Percentiles rank a stretch among this genome's conserved stretches.
These are phyloP conservation scores for Rhyacophila evoluta DNA, from an alignment of 2,888 invertebrate genomes.

Conservation along the genomic window DNA sequence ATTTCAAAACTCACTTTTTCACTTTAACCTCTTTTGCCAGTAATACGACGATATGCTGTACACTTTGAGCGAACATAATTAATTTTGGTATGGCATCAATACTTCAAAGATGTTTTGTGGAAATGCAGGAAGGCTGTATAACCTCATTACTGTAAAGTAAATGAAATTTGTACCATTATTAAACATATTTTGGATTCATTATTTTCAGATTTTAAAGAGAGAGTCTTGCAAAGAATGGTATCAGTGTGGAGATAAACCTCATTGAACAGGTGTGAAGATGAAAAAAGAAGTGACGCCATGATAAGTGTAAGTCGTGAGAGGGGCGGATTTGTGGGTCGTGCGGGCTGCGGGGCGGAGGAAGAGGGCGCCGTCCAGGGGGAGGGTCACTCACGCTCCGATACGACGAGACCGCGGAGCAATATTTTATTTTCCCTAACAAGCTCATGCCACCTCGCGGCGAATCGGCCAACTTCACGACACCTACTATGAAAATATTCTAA, in stretches of 20 bases:
- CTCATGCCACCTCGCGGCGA: conserved; percentile 54
- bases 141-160: no score
- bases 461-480: conserved; percentile 47
- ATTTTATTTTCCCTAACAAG: conserved; percentile 52
- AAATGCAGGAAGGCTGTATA: no score
- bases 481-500: conserved; percentile 34
- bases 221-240: neutral
- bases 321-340: conserved; percentile 23
- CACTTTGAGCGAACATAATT: no score
- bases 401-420: conserved; percentile 34
- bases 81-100: no score
- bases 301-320: conserved; percentile 34
- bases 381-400: conserved; percentile 37
- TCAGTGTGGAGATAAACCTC: conserved; percentile 23
- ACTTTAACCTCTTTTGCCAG: no score
- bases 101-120: no score
- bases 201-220: neutral
- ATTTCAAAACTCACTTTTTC: no score
- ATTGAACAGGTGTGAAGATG: conserved; percentile 43
- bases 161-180: no score
- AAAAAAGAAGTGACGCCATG: conserved; percentile 30
- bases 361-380: conserved; percentile 26
- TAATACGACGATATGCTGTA: no score
- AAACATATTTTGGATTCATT: no score
- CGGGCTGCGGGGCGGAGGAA: conserved; percentile 6